These are phyloP conservation scores for Pocota personata DNA, from an alignment of 2,888 invertebrate genomes.

Conservation along the genomic window DNA sequence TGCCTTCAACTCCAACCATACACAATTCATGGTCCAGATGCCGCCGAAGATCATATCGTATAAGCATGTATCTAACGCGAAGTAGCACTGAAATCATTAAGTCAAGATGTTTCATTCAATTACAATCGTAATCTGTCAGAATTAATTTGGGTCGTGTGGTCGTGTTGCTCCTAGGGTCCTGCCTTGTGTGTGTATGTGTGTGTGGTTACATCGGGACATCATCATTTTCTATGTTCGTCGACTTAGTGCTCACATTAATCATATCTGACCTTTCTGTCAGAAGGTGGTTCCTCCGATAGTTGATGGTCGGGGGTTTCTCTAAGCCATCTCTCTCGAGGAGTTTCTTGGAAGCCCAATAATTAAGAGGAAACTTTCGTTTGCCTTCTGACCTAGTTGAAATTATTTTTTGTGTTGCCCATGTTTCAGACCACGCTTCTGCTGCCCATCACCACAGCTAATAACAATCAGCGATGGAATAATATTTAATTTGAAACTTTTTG, in stretches of 20 bases:
- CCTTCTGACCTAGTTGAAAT: neutral
- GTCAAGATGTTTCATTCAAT: conserved; percentile 74
- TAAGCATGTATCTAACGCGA: conserved; percentile 45
- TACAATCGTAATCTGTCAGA: conserved; percentile 74
- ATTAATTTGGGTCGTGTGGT: conserved; percentile 69
- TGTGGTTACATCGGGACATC: conserved; percentile 57
- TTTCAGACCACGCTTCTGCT: neutral
- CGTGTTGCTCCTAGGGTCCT: conserved; percentile 10
- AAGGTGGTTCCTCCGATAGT: neutral
- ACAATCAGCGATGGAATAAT: conserved; percentile 45
- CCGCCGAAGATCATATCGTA: conserved; percentile 25
- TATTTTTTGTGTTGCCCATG: neutral
- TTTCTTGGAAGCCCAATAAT: neutral
- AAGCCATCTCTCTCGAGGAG: neutral
- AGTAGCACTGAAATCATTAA: conserved; percentile 70
- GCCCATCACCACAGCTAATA: conserved; percentile 9
- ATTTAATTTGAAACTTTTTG: conserved; percentile 50
- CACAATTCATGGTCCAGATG: neutral
- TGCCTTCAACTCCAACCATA: conserved; percentile 16
- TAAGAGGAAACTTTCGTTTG: conserved; percentile 15
- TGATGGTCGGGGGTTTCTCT: conserved; percentile 30
- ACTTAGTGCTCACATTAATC: conserved; percentile 67
- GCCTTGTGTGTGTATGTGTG: neutral
- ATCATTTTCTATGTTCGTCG: conserved; percentile 56
- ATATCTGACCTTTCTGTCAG: conserved; percentile 43